A percentile compares a stretch with the other conserved stretches of the same genome.
phyloP scores from a whole-genome alignment of 2,797 vertebrate genomes.

The Chelon auratus region DNA sequence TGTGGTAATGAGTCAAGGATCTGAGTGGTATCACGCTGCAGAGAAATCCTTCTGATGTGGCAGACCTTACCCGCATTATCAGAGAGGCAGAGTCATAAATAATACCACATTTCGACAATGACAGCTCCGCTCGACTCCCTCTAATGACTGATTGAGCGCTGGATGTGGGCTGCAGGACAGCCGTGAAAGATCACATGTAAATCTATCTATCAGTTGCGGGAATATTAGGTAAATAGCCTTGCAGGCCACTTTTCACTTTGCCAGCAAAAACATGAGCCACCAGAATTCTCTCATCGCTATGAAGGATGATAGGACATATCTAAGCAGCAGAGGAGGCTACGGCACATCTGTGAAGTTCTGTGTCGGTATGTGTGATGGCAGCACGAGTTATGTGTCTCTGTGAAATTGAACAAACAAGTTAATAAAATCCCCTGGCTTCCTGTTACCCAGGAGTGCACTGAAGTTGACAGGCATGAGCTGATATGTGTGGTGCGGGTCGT shows the following conservation, averaged over 20 bases:
- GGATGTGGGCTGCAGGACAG: constrained; percentile 1
- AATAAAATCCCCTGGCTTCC: constrained; percentile 74
- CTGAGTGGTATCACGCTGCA: constrained; percentile 26
- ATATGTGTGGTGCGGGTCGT: constrained; percentile 59
- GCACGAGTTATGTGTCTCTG: constrained; percentile 73
- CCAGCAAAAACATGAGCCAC: constrained; percentile 52
- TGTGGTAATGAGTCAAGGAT: constrained; percentile 41
- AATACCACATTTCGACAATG: constrained; percentile 26
- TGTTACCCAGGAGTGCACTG: constrained; percentile 61
- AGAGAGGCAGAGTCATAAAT: constrained; percentile 56
- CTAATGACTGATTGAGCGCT: constrained; percentile 45
- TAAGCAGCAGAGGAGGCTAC: constrained; percentile 42
- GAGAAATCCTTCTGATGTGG: constrained; percentile 30
- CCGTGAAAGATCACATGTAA: constrained; percentile 57
- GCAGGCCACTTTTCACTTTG: constrained; percentile 48
- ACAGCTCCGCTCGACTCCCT: constrained; percentile 64
- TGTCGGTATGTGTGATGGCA: constrained; percentile 39
- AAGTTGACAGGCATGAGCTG: constrained; percentile 69
- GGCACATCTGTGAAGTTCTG: constrained; percentile 35
- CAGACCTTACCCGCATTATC: constrained; percentile 40
- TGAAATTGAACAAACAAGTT: constrained; percentile 82
- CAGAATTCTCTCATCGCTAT: constrained; percentile 47
- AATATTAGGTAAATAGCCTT: constrained; percentile 67
- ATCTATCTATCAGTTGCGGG: constrained; percentile 51
- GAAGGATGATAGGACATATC: constrained; percentile 61